Conservation (phyloP, 2,888 invertebrate genomes). For the Synanthedon vespiformis region DNA sequence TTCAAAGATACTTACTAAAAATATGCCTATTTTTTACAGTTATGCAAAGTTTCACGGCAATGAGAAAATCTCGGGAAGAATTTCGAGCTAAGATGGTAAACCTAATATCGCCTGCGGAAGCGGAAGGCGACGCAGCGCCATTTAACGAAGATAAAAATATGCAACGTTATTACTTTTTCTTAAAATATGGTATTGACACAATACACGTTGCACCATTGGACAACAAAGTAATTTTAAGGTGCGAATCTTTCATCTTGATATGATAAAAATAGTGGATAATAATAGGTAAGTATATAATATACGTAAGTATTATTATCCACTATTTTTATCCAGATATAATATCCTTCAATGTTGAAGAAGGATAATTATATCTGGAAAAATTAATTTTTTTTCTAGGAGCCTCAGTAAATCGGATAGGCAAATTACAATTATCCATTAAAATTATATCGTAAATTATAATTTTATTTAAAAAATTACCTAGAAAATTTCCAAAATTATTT, state of each 20-base stretch:
- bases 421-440: too few species aligned
- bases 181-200: conserved; percentile 91
- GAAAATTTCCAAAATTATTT: too few species aligned
- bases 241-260: conserved; percentile 1
- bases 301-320: too few species aligned
- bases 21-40: conserved; percentile 32
- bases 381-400: too few species aligned
- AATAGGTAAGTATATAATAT: too few species aligned
- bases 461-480: too few species aligned
- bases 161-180: conserved; percentile 89
- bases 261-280: background rate
- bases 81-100: conserved; percentile 84
- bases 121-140: conserved; percentile 58
- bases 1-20: too few species aligned
- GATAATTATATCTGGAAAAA: too few species aligned
- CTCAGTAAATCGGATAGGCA: too few species aligned
- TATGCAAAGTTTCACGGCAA: conserved; percentile 74
- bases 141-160: conserved; percentile 76
- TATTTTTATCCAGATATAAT: too few species aligned
- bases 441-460: too few species aligned
- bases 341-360: too few species aligned
- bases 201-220: conserved; percentile 89
- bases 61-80: conserved; percentile 82
- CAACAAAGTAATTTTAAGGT: conserved; percentile 76
- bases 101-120: conserved; percentile 73